Conservation (phyloP, 2,797 vertebrate species). For the Margarornis squamiger region DNA sequence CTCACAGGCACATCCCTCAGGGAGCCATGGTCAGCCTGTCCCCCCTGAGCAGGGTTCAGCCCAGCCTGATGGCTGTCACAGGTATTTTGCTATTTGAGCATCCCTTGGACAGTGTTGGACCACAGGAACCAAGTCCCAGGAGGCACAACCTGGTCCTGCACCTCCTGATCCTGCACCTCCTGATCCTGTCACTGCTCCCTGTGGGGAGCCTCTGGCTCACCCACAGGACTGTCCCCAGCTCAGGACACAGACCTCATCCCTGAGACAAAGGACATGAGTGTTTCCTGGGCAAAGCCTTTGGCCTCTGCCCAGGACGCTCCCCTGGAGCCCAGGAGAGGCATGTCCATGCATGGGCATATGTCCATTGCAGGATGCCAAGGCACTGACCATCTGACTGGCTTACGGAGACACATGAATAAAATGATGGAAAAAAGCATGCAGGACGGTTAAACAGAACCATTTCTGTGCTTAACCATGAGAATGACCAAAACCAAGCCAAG, state of each 20-base stretch:
- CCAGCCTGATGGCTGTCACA: not conserved
- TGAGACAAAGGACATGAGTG: not conserved
- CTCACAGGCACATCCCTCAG: not conserved
- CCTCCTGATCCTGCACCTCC: not conserved
- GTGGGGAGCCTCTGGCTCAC: not conserved
- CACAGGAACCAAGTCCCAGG: accelerated
- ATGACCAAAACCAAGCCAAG: not conserved
- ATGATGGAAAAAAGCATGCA: accelerated
- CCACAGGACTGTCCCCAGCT: not conserved
- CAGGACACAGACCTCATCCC: not conserved
- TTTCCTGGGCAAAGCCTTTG: not conserved
- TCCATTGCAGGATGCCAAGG: not conserved
- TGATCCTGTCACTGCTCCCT: not conserved
- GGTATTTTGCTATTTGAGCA: not conserved
- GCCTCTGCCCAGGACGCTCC: not conserved
- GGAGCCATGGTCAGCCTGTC: not conserved
- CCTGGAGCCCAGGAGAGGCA: not conserved
- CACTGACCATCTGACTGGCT: not conserved
- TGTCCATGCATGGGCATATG: accelerated
- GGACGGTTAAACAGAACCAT: not conserved
- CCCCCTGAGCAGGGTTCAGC: not conserved
- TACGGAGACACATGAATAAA: not conserved
- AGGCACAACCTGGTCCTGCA: not conserved
- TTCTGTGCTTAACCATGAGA: not conserved
- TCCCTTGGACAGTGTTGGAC: not conserved